These are phyloP conservation scores for Leptogaster cylindrica DNA, from an alignment of 2,888 invertebrate species.

Conservation along the genomic window DNA sequence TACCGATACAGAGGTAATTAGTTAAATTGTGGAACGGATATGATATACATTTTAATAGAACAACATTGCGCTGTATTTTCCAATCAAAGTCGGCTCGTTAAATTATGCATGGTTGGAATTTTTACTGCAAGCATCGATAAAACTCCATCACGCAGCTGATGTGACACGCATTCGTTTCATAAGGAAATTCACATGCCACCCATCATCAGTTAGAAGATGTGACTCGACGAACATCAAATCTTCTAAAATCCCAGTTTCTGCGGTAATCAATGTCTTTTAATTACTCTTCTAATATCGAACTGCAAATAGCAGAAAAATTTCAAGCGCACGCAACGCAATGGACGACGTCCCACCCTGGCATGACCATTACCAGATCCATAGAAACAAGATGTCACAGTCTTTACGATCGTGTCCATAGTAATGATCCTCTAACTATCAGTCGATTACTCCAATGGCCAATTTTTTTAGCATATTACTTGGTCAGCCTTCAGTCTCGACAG, in stretches of 20 bases:
- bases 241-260: conserved; percentile 5
- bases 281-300: background rate
- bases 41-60: background rate
- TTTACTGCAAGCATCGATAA: too few relatives aligned
- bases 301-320: conserved; percentile 4
- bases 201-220: background rate
- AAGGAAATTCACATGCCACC: background rate
- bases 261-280: conserved; percentile 6
- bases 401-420: conserved; percentile 43
- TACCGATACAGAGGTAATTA: background rate
- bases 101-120: background rate
- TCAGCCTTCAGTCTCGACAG: background rate
- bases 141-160: too few relatives aligned
- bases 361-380: conserved; percentile 25
- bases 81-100: background rate
- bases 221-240: background rate
- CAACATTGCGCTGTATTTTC: too few relatives aligned
- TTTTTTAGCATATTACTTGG: conserved; percentile 26
- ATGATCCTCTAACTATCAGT: conserved; percentile 41
- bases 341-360: conserved; percentile 11
- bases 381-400: conserved; percentile 44
- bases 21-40: background rate
- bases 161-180: background rate
- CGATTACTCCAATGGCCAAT: conserved; percentile 40
- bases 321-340: background rate